phyloP scores from a whole-genome alignment of 2,888 invertebrate species.

The Lithophane socia region DNA sequence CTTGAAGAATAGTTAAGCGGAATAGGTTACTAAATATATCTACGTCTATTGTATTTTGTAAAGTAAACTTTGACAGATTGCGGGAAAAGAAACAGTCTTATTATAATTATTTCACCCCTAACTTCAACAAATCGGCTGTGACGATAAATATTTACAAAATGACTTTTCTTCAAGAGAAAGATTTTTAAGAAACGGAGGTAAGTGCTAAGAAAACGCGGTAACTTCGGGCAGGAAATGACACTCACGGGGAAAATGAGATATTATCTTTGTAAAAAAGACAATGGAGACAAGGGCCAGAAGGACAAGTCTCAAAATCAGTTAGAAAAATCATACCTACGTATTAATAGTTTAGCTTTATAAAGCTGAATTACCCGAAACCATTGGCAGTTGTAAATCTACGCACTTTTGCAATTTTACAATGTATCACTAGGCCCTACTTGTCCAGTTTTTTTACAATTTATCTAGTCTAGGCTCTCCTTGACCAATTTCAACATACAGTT shows the following conservation, averaged over 20 bases:
- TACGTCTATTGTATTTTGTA: no score
- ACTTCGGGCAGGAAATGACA: slow-evolving; percentile 50
- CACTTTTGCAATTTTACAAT: no score
- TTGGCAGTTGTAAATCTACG: no score
- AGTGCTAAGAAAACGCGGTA: slow-evolving; percentile 42
- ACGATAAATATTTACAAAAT: slow-evolving; percentile 37
- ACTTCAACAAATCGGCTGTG: slow-evolving; percentile 9
- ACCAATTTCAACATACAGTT: no score
- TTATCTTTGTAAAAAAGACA: slow-evolving; percentile 42
- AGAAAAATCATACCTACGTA: no score
- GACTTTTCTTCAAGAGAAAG: slow-evolving; percentile 26
- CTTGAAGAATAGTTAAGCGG: no score
- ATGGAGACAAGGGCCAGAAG: neutral
- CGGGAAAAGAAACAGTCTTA: neutral
- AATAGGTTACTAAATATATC: no score
- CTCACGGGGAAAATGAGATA: slow-evolving; percentile 61
- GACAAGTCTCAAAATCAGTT: neutral
- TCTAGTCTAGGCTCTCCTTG: no score
- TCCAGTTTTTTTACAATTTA: no score
- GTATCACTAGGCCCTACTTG: no score
- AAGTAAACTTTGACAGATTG: neutral
- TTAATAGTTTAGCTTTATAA: no score
- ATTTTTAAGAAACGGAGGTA: slow-evolving; percentile 28
- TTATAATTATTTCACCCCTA: neutral
- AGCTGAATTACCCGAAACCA: no score